Evolutionary conservation across 2,113 vertebrate genomes (phyloP).

Genomic region (Hassar affinis): DNA sequence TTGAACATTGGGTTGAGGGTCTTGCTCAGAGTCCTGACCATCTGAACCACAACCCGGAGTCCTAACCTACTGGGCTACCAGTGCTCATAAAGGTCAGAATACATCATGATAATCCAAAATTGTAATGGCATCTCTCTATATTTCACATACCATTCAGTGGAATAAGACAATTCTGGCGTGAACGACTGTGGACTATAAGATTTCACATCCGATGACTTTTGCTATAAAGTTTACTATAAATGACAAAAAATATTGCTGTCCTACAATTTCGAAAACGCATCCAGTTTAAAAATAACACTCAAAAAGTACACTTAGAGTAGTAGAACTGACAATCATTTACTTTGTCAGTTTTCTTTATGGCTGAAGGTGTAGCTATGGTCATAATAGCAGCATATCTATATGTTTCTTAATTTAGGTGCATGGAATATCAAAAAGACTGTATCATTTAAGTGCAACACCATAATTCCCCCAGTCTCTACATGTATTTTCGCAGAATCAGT

Average conservation of each 20-base stretch:
- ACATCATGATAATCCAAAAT: background rate
- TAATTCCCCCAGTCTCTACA: conserved; percentile 37
- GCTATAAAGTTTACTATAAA: background rate
- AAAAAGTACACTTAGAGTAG: background rate
- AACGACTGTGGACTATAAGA: background rate
- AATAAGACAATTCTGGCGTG: background rate
- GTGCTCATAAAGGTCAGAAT: background rate
- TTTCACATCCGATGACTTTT: background rate
- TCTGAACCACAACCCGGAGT: no score
- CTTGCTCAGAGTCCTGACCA: no score
- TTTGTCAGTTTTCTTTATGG: background rate
- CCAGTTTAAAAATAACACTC: background rate
- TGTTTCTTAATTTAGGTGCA: background rate
- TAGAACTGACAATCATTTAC: background rate
- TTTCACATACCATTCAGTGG: background rate
- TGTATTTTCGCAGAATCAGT: conserved; percentile 23
- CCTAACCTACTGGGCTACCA: no score
- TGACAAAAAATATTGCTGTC: background rate
- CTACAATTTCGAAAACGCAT: background rate
- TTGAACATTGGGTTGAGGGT: no score
- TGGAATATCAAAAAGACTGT: background rate
- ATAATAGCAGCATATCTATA: background rate
- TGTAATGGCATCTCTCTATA: background rate
- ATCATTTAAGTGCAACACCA: conserved; percentile 10
- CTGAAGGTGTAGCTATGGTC: background rate